Conservation (phyloP, 2,113 vertebrate genomes). For the Leucosticte australis region DNA sequence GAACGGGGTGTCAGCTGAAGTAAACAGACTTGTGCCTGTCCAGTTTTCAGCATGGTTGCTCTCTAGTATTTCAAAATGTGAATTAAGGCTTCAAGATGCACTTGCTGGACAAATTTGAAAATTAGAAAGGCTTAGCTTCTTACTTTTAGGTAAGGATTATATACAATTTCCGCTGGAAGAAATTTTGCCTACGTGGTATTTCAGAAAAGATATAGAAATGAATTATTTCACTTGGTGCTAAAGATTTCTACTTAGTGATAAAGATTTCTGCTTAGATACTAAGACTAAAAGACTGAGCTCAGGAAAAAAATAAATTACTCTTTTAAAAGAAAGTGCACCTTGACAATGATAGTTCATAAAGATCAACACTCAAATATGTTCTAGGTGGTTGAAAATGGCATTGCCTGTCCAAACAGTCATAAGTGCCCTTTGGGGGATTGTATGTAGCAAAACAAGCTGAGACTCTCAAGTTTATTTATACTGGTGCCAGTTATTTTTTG, state of each 20-base stretch:
- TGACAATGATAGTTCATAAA: neutral
- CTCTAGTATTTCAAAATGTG: neutral
- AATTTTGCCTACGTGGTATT: neutral
- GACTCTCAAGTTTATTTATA: fast-evolving
- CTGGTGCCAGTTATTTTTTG: neutral
- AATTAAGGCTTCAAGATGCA: neutral
- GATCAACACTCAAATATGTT: neutral
- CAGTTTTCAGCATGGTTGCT: neutral
- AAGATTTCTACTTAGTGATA: neutral
- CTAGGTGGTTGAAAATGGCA: neutral
- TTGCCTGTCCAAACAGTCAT: neutral
- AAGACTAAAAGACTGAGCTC: neutral
- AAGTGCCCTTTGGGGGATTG: neutral
- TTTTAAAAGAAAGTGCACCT: neutral
- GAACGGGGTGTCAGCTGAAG: neutral
- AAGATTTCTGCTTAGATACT: neutral
- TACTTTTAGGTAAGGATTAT: neutral
- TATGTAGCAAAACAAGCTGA: neutral
- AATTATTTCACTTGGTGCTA: neutral
- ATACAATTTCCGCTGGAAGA: neutral
- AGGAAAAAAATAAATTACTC: neutral
- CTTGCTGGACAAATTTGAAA: neutral
- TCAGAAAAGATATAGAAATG: neutral
- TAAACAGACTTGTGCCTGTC: neutral
- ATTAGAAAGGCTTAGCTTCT: neutral